Evolutionary conservation across 2,113 vertebrate species (phyloP).

Genomic region (Gopherus flavomarginatus): DNA sequence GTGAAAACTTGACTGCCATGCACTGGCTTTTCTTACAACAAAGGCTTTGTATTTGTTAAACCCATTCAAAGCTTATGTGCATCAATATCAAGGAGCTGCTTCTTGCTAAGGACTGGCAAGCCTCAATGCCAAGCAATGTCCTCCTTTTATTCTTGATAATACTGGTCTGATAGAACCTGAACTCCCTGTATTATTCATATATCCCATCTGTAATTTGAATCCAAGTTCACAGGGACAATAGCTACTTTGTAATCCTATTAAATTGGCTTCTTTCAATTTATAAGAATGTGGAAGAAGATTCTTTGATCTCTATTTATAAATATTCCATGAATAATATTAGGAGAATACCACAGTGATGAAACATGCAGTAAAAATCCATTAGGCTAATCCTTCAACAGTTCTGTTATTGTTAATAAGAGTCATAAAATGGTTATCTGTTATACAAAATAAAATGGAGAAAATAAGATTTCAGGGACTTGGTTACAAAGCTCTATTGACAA

Average conservation of each 20-base stretch:
- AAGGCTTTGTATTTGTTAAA: rapidly evolving
- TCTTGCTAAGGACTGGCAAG: rapidly evolving
- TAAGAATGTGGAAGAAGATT: not conserved
- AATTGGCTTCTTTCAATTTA: not conserved
- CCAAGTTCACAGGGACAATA: not conserved
- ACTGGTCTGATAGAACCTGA: not conserved
- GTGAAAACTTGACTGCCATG: not conserved
- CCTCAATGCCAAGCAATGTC: not conserved
- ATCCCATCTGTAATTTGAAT: not conserved
- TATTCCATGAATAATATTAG: not conserved
- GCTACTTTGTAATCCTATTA: not conserved
- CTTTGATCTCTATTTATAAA: slow-evolving; percentile 21
- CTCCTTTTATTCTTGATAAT: not conserved
- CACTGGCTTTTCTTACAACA: not conserved
- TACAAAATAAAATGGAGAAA: slow-evolving; percentile 3
- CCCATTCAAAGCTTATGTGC: not conserved
- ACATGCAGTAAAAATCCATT: slow-evolving; percentile 19
- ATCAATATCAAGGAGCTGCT: not conserved
- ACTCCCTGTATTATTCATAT: not conserved
- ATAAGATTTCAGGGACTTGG: slow-evolving; percentile 37
- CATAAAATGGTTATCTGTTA: slow-evolving; percentile 26
- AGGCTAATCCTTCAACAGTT: slow-evolving; percentile 27
- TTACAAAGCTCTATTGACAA: slow-evolving; percentile 2
- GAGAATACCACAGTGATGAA: not conserved
- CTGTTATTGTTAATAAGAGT: slow-evolving; percentile 33